Evolutionary conservation across 2,797 vertebrate species (phyloP), one percentile per base, ranked within the genome.

Genomic region (Argya squamiceps): DNA sequence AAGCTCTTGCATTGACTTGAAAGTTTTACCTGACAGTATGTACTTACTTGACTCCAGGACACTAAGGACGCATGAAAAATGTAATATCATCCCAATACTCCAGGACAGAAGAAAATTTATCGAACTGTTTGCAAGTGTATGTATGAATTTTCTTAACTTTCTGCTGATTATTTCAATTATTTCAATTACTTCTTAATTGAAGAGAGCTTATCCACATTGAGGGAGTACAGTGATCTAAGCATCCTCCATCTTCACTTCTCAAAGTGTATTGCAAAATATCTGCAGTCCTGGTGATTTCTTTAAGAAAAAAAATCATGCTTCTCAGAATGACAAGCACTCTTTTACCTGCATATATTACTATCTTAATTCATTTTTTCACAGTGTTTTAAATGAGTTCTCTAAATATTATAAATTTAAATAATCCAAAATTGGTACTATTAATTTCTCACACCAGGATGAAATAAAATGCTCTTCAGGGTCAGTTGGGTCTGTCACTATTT

Each of bases 151-250:
- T 81, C 27, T 65, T 29, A 71, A 46, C 6, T 43, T 78, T 73
- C 13, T 60, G 24, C 20, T 74, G 20, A 30, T 65, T 9, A 12
- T 58, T 89, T 23, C 15, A 73, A n/a, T n/a, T n/a, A n/a, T n/a
- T n/a, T n/a, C n/a, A n/a, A n/a, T n/a, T n/a, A n/a, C n/a, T n/a
- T 2, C 3, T 78, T 70, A 60, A 49, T 6, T 2, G 2, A 30
- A 30, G 37, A 53, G 3, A 36, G 23, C 19, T 82, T 41, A 39
- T 27, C 14, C 86, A 30, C 32, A 14, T 1, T 10, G 22, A 49
- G 29, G 20, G 17, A 44, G 29, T 43, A 56, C 16, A 73, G 13
- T 23, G 11, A 19, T 59, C 10, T 36, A 60, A 46, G 8, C 27
- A 55, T 26, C 9, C 19, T 44, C 30, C 37, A 3, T 39, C 13